Conservation (phyloP, 1,140 invertebrate species). For the Brevipalpus yothersi region DNA sequence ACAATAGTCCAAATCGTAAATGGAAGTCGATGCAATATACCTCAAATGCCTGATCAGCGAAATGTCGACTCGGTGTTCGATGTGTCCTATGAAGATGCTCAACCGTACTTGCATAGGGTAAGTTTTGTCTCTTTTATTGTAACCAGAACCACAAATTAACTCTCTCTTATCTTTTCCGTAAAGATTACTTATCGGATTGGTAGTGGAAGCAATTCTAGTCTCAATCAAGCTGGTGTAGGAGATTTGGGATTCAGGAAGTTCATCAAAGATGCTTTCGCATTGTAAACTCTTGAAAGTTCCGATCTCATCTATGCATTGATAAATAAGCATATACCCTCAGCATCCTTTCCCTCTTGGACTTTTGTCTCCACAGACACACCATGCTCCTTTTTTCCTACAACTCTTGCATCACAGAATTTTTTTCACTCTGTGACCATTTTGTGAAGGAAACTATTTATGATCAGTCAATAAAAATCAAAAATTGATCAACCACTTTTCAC, state of each 20-base stretch:
- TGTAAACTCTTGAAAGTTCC: neutral
- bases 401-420: too few species aligned
- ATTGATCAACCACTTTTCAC: too few species aligned
- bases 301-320: too few species aligned
- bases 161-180: neutral
- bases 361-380: too few species aligned
- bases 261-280: conserved; percentile 1
- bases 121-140: neutral
- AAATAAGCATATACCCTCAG: too few species aligned
- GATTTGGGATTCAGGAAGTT: conserved; percentile 1
- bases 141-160: neutral
- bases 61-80: conserved; percentile 85
- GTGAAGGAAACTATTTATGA: too few species aligned
- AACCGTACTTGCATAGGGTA: conserved; percentile 78
- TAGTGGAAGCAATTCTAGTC: neutral
- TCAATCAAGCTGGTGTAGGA: neutral
- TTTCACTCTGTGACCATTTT: too few species aligned
- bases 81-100: conserved; percentile 65
- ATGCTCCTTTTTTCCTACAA: too few species aligned
- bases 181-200: conserved; percentile 6
- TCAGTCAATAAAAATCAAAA: too few species aligned
- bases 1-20: conserved; percentile 87
- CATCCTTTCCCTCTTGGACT: too few species aligned
- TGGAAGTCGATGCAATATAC: conserved; percentile 61
- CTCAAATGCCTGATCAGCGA: conserved; percentile 72